Evolutionary conservation across 92 coral and sea anemone species (phyloP).

Genomic region (Virgularia gustaviana): DNA sequence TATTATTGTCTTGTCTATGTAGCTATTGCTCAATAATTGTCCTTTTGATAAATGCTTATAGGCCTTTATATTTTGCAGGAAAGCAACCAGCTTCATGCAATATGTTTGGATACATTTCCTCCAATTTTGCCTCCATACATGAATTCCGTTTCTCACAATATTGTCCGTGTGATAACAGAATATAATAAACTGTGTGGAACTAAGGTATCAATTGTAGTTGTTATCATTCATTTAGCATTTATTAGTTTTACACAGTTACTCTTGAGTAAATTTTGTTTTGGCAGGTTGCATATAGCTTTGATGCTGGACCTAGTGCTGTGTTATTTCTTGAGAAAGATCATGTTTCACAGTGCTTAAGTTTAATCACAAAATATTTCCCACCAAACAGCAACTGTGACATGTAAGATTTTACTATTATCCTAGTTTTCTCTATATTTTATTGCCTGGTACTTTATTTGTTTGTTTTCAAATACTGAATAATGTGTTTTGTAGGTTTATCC

Average conservation of each 20-base stretch:
- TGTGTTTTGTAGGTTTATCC: constrained; percentile 5
- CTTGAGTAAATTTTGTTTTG: not conserved
- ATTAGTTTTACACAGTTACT: not conserved
- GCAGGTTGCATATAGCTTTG: constrained; percentile 92
- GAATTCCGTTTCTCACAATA: constrained; percentile 69
- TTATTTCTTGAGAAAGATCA: constrained; percentile 63
- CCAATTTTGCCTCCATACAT: constrained; percentile 93
- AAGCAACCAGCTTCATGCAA: constrained; percentile 94
- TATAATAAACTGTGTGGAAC: constrained; percentile 59
- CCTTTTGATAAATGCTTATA: not conserved
- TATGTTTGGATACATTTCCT: constrained; percentile 93
- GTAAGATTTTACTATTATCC: not conserved
- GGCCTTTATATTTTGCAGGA: constrained; percentile 52
- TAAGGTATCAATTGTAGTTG: constrained; percentile 60
- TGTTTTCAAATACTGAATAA: not conserved
- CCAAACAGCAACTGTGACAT: constrained; percentile 31
- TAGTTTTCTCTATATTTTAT: not conserved
- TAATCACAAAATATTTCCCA: constrained; percentile 65
- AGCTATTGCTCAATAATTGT: not conserved
- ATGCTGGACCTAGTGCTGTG: constrained; percentile 97
- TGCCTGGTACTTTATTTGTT: not conserved
- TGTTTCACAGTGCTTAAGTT: constrained; percentile 52
- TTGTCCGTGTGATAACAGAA: constrained; percentile 74
- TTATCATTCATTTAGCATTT: not conserved
- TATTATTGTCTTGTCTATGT: not conserved